phyloP scores from a whole-genome alignment of 2,888 invertebrate species.

The Lasioglossum figueresi region DNA sequence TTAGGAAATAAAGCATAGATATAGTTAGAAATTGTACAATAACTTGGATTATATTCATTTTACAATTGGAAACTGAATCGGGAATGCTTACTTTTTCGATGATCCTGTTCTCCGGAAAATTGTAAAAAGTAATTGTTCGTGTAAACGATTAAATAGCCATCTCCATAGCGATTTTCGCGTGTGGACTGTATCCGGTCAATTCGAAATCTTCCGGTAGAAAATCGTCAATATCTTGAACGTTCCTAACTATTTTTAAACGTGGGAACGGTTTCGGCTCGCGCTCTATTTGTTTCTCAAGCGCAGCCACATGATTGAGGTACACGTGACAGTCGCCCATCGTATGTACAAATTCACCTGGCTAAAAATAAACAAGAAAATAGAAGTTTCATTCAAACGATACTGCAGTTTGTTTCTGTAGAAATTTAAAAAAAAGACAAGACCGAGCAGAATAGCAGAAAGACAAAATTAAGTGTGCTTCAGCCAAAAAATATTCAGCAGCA shows the following conservation, averaged over 20 bases:
- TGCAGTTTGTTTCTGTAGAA: neutral
- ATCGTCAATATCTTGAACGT: conserved; percentile 92
- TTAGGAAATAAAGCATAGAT: conserved; percentile 79
- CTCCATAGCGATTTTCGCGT: conserved; percentile 95
- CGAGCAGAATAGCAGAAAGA: neutral
- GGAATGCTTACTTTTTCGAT: conserved; percentile 21
- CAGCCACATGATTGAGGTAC: conserved; percentile 94
- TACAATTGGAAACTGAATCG: neutral
- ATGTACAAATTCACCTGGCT: conserved; percentile 97
- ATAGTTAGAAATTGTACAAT: conserved; percentile 62
- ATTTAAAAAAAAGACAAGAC: conserved; percentile 50
- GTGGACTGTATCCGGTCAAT: conserved; percentile 92
- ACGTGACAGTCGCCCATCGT: conserved; percentile 98
- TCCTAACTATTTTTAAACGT: conserved; percentile 89
- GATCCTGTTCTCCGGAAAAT: neutral
- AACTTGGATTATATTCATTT: conserved; percentile 41
- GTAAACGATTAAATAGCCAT: conserved; percentile 91
- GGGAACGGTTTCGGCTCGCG: conserved; percentile 94
- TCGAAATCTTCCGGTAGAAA: conserved; percentile 95
- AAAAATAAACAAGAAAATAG: conserved; percentile 58
- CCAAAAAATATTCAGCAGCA: neutral
- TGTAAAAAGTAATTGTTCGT: neutral
- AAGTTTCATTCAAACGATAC: conserved; percentile 22
- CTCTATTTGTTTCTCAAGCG: conserved; percentile 91
- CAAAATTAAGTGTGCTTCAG: neutral